Base-by-base conservation (phyloP, 1,140 invertebrate genomes). In the Drosophila parabipectinata region DNA sequence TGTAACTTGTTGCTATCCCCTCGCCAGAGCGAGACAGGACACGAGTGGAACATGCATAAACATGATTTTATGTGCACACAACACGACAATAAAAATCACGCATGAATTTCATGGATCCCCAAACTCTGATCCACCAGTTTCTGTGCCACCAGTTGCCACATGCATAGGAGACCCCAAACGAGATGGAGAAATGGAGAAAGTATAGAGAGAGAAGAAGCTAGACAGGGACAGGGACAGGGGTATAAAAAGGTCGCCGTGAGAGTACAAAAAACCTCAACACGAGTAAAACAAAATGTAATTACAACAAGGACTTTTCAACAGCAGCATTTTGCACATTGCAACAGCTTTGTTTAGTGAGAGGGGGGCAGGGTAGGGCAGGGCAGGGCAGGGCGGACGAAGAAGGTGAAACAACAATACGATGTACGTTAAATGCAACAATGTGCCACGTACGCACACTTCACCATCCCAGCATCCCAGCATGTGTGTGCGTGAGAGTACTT, bases 231-330 rank as follows among this genome's bases (percentile, higher is more conserved):
- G 54, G 18, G 18, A 18, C 18, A 18, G 15, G 15, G 30, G 18
- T 54, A 58, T 59, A 64, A 78, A 82, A 82, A 83, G 79, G 82
- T 87, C 78, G 66, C 59, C 62, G 67, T 41, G 62, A 69, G 62
- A 68, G 55, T 63, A 83, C 79, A 89, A 83, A 85, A 85, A 87
- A 88, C 78, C 83, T 88, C 82, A 85, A 88, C 82, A 87, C 83
- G 83, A 88, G 82, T 87, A 88, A 82, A 82, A 88, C 82, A 87
- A 88, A 88, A 88, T 88, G 83, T 88, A 88, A 88, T 88, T 88
- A 88, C 83, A 88, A 83, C 84, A 89, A 88, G 79, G 79, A 88
- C 83, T 83, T 71, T 71, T 69, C 64, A 79, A 66, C 57, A 75
- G 54, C 59, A 64, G 51, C 76, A 77, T 72, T 77, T 75, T 77